phyloP scores from a whole-genome alignment of 2,113 vertebrate genomes.

The Gallinago media region DNA sequence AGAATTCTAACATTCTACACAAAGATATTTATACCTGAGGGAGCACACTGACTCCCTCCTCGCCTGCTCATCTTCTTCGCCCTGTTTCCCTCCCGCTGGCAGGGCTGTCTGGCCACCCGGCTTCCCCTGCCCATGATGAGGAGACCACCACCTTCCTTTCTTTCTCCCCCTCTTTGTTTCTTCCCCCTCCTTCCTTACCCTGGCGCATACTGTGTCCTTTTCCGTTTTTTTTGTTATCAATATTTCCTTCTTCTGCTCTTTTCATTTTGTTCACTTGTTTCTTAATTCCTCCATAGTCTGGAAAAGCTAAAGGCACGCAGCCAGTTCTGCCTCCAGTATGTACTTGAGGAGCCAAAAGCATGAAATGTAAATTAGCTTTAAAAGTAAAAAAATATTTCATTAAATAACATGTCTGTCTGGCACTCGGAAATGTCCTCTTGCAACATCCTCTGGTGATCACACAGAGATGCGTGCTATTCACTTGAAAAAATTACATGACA shows the following conservation, averaged over 20 bases:
- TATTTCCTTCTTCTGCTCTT: background rate
- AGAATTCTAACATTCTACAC: background rate
- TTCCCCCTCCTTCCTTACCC: background rate
- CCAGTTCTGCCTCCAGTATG: background rate
- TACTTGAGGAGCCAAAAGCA: slow-evolving; percentile 3
- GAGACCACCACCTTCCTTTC: background rate
- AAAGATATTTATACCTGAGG: background rate
- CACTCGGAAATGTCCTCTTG: slow-evolving; percentile 15
- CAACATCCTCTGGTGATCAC: background rate
- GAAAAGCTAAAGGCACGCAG: background rate
- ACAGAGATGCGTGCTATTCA: background rate
- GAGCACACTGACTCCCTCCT: background rate
- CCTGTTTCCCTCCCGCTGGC: background rate
- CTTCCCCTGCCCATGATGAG: accelerated
- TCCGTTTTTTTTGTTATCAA: background rate
- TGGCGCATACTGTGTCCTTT: accelerated
- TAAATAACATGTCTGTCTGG: slow-evolving; percentile 17
- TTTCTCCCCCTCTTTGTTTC: background rate
- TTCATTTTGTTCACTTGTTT: background rate
- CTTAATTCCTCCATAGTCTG: background rate
- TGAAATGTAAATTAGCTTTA: slow-evolving; percentile 47
- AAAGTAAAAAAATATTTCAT: slow-evolving; percentile 41
- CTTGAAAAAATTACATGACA: background rate
- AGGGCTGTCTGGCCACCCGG: background rate
- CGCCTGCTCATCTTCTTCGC: background rate